These are phyloP conservation scores for Folsomia candida DNA, from an alignment of 2,888 invertebrate genomes.

Conservation along the genomic window DNA sequence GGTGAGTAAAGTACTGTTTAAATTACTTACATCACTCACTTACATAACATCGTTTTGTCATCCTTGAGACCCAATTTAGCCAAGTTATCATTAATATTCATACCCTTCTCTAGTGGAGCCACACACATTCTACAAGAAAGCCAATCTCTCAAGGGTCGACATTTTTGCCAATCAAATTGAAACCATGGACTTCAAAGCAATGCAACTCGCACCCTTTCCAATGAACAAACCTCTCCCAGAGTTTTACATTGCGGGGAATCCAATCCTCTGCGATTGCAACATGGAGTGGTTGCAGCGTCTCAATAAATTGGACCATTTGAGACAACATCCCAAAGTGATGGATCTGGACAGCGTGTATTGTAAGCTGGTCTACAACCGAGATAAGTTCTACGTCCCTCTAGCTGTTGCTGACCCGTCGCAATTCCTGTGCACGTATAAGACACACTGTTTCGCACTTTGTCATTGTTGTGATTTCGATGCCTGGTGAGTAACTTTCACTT, in stretches of 20 bases:
- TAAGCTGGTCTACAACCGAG: slow-evolving; percentile 78
- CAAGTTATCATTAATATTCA: too few species aligned
- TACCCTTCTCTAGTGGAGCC: slow-evolving; percentile 79
- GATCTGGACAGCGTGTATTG: slow-evolving; percentile 86
- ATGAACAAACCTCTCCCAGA: slow-evolving; percentile 74
- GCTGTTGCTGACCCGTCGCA: slow-evolving; percentile 83
- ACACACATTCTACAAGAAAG: slow-evolving; percentile 83
- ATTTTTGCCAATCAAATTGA: slow-evolving; percentile 88
- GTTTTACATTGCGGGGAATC: slow-evolving; percentile 91
- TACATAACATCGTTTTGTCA: too few species aligned
- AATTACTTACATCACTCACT: too few species aligned
- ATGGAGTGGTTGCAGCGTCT: slow-evolving; percentile 94
- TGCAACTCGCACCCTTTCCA: slow-evolving; percentile 76
- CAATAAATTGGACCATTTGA: slow-evolving; percentile 75
- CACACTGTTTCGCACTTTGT: slow-evolving; percentile 92
- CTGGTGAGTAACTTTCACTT: slow-evolving; percentile 60
- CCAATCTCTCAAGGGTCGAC: slow-evolving; percentile 84
- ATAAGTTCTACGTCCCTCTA: slow-evolving; percentile 78
- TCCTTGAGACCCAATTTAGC: too few species aligned
- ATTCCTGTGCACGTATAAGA: slow-evolving; percentile 86
- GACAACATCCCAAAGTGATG: slow-evolving; percentile 87
- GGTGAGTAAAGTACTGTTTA: too few species aligned
- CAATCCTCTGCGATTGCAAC: slow-evolving; percentile 74
- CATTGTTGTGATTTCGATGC: slow-evolving; percentile 95
- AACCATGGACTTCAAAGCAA: slow-evolving; percentile 83